These are phyloP conservation scores for Pogonomyrmex californicus DNA, from an alignment of 1,140 invertebrate species.

Conservation along the genomic window DNA sequence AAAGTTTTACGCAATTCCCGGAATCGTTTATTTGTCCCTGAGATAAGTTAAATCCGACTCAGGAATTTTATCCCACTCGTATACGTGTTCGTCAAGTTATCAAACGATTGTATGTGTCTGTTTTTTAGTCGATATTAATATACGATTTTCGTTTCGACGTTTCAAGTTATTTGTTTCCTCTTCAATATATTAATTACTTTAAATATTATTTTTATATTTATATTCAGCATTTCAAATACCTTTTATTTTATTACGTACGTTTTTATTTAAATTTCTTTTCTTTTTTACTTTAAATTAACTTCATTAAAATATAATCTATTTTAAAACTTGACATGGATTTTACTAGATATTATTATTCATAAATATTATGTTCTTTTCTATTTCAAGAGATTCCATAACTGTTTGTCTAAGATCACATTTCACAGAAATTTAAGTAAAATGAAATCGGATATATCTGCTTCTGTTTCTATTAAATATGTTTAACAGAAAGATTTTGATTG, in stretches of 20 bases:
- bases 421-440: not conserved
- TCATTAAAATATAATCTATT: not conserved
- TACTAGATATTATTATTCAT: not conserved
- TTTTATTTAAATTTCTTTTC: not conserved
- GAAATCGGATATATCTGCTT: not conserved
- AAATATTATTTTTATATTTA: no score
- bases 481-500: not conserved
- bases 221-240: no score
- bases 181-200: no score
- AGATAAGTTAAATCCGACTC: conserved; percentile 45
- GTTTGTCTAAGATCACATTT: not conserved
- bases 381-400: not conserved
- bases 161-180: no score
- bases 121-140: conserved; percentile 25
- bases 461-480: not conserved
- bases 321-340: not conserved
- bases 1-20: conserved; percentile 20
- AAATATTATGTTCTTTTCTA: not conserved
- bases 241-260: no score
- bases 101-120: not conserved
- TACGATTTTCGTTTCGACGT: not conserved
- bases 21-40: conserved; percentile 54
- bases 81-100: not conserved
- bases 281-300: not conserved
- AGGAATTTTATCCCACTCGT: conserved; percentile 35